Conservation (phyloP, 2,797 vertebrate species). For the Gouania willdenowi region DNA sequence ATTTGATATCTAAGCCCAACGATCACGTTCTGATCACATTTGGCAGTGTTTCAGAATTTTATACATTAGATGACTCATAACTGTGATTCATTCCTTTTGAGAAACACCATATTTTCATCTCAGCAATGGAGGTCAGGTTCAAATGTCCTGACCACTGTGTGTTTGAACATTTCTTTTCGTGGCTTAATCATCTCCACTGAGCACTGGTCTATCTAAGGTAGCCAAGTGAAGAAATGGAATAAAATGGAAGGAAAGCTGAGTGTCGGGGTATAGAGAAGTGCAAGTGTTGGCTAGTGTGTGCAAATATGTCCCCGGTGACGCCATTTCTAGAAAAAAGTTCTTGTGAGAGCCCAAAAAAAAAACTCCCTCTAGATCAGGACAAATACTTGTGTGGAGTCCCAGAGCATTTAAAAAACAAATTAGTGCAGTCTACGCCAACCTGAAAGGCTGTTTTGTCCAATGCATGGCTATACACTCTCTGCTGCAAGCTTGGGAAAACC, state of each 20-base stretch:
- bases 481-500: slow-evolving; percentile 45
- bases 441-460: slow-evolving; percentile 23
- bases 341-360: slow-evolving; percentile 5
- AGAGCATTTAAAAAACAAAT: slow-evolving; percentile 9
- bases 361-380: slow-evolving; percentile 2
- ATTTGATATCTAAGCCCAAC: too few species aligned
- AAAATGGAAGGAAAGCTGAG: slow-evolving; percentile 8
- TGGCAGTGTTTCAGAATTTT: too few species aligned
- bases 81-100: background rate
- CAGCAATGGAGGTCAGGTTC: background rate
- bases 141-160: slow-evolving; percentile 3
- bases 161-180: slow-evolving; percentile 18
- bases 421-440: slow-evolving; percentile 4
- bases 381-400: slow-evolving; percentile 1
- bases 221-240: slow-evolving; percentile 3
- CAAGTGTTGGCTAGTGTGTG: slow-evolving; percentile 1
- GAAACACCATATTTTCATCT: slow-evolving; percentile 6
- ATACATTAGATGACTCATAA: slow-evolving; percentile 37
- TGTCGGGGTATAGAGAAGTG: background rate
- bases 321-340: slow-evolving; percentile 21
- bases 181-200: slow-evolving; percentile 1
- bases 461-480: slow-evolving; percentile 10
- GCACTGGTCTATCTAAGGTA: too few species aligned
- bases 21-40: too few species aligned
- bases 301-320: slow-evolving; percentile 24